Percentiles rank a stretch among this genome's conserved stretches.
These are phyloP conservation scores for Solea solea DNA, from an alignment of 2,113 vertebrate genomes.

Conservation along the genomic window DNA sequence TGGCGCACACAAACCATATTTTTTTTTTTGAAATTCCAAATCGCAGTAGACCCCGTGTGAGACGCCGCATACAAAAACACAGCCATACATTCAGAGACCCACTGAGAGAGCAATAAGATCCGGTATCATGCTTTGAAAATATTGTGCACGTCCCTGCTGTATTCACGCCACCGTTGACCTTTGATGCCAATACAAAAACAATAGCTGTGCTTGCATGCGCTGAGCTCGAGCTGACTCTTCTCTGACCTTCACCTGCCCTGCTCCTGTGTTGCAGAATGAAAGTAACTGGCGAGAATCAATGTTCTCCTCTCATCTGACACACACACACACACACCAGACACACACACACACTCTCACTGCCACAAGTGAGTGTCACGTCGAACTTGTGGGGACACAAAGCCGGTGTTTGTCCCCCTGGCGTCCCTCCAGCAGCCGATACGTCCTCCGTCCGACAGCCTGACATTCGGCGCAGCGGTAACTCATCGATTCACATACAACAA, in stretches of 20 bases:
- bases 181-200: slow-evolving; percentile 26
- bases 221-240: slow-evolving; percentile 22
- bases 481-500: slow-evolving; percentile 58
- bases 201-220: slow-evolving; percentile 2
- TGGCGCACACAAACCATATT: too few species aligned
- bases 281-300: slow-evolving; percentile 61
- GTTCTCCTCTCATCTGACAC: slow-evolving; percentile 40
- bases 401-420: slow-evolving; percentile 35
- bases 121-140: slow-evolving; percentile 5
- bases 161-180: slow-evolving; percentile 22
- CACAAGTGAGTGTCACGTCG: slow-evolving; percentile 26
- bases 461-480: slow-evolving; percentile 63
- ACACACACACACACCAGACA: neutral
- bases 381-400: slow-evolving; percentile 52
- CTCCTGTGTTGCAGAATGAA: slow-evolving; percentile 34
- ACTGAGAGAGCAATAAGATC: slow-evolving; percentile 12
- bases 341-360: slow-evolving; percentile 20
- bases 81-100: neutral
- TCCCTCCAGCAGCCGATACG: slow-evolving; percentile 45
- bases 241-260: slow-evolving; percentile 57
- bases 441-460: slow-evolving; percentile 66
- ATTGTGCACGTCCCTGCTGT: slow-evolving; percentile 23
- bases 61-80: too few species aligned
- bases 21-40: too few species aligned
- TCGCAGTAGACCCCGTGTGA: too few species aligned